Evolutionary conservation across 2,113 vertebrate genomes (phyloP).

Genomic region (Cranoglanis bouderius): DNA sequence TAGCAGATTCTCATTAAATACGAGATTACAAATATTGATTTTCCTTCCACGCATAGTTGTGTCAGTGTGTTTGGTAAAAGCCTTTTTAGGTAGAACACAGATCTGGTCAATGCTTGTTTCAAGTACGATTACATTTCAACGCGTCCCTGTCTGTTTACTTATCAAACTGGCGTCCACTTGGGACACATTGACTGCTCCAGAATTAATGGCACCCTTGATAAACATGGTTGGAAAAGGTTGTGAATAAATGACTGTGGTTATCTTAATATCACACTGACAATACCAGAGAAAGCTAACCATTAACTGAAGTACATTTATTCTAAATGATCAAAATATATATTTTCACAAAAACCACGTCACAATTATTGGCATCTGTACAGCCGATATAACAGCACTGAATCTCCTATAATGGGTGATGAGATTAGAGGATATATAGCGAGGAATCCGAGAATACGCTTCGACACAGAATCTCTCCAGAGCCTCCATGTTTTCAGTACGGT

Average conservation of each 20-base stretch:
- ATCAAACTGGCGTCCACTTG: not conserved
- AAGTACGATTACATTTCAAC: not conserved
- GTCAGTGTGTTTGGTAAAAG: not conserved
- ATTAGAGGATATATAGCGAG: not conserved
- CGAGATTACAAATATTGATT: constrained; percentile 46
- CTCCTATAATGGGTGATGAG: not conserved
- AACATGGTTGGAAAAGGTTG: not conserved
- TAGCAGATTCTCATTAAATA: constrained; percentile 46
- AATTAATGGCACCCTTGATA: not conserved
- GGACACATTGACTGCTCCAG: no score
- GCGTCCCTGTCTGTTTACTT: not conserved
- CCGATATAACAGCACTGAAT: not conserved
- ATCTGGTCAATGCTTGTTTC: not conserved
- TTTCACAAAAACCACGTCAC: not conserved
- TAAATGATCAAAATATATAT: not conserved
- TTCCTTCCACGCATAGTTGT: constrained; percentile 36
- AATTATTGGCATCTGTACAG: not conserved
- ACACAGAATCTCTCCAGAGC: not conserved
- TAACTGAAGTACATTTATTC: not conserved
- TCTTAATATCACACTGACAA: not conserved
- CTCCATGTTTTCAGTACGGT: not conserved
- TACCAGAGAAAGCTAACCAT: not conserved
- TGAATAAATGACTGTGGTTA: not conserved
- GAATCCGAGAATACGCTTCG: not conserved
- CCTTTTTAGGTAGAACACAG: not conserved